A percentile compares a stretch with the other conserved stretches of the same genome.
Evolutionary conservation across 2,113 vertebrate species (phyloP).

Genomic region (Microtus oregoni): DNA sequence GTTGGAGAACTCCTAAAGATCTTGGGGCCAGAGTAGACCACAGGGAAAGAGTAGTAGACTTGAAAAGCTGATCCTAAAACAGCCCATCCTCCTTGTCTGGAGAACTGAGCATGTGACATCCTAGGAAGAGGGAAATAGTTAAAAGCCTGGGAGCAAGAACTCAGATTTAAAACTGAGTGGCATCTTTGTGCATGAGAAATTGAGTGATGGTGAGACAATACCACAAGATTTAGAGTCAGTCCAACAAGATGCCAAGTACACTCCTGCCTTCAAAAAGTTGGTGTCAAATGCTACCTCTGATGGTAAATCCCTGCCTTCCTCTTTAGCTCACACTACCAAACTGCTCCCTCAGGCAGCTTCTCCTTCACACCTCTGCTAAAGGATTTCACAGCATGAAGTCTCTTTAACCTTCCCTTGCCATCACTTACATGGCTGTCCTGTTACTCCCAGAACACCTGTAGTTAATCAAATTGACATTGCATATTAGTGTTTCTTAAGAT

Average conservation of each 20-base stretch:
- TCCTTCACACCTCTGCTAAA: neutral
- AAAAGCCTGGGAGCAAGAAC: constrained; percentile 17
- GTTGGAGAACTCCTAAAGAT: neutral
- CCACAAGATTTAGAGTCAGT: neutral
- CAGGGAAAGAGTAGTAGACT: neutral
- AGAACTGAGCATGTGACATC: neutral
- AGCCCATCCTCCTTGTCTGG: neutral
- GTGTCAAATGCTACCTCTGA: neutral
- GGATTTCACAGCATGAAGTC: neutral
- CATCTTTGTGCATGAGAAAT: neutral
- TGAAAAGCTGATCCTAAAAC: neutral
- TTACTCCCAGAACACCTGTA: neutral
- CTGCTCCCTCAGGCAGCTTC: neutral
- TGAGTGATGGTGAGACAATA: neutral
- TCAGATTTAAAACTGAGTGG: neutral
- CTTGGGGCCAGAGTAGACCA: neutral
- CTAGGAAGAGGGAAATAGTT: neutral
- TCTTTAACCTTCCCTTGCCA: neutral
- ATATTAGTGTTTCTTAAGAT: neutral
- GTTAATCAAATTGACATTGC: neutral
- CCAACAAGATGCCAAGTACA: no score
- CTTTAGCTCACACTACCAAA: neutral
- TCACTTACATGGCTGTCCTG: neutral
- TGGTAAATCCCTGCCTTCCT: neutral
- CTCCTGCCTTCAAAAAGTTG: neutral